Base-by-base conservation (phyloP, 1,140 invertebrate genomes). In the Heliothis subflexa region DNA sequence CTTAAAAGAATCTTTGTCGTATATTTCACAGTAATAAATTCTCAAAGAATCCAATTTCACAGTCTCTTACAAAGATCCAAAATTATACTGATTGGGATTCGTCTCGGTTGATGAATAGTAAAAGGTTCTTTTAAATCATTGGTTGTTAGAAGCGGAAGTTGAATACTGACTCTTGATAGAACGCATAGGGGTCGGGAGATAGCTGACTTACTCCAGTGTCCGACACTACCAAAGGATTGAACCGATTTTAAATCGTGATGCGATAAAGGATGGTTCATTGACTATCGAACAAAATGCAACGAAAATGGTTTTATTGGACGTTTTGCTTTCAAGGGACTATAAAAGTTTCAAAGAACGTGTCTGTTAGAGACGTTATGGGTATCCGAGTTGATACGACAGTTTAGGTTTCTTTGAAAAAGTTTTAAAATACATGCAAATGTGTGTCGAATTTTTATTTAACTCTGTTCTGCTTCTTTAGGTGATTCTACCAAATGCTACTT, bases 61-160 rank as follows among this genome's bases (percentile, higher is more conserved):
- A 78, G 54, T 74, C 72, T 74, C 57, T 50, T 70, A 79, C 68
- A 86, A 81, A 80, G 62, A 59, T 70, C 73, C 33, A 50, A 76
- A 83, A 84, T 72, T 49, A 55, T 79, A 78, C 78, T 84, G 85
- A 88, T 87, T 83, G 74, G 73, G 74, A 85, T 87, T 84, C 81
- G 87, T 87, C 87, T 81, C 84, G 87, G 68, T 80, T 85, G 81
- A 82, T 81, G 81, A 79, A 82, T 78, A 76, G 64, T 85, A 74
- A 87, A 83, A 83, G 79, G 81, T 72, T 75, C 33, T 79, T 66
- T 85, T 89, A 89, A 89, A 89, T 89, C 86, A 85, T 74, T 70
- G 78, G 79, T 81, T 84, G 80, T 86, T 85, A 85, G 72, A 79
- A 79, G 57, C 83, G 78, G 80, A 82, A 82, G 72, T 72, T 78